Percentiles rank a stretch among this genome's conserved stretches.
phyloP scores from a whole-genome alignment of 2,888 invertebrate genomes.

The Tenthredo distinguenda region DNA sequence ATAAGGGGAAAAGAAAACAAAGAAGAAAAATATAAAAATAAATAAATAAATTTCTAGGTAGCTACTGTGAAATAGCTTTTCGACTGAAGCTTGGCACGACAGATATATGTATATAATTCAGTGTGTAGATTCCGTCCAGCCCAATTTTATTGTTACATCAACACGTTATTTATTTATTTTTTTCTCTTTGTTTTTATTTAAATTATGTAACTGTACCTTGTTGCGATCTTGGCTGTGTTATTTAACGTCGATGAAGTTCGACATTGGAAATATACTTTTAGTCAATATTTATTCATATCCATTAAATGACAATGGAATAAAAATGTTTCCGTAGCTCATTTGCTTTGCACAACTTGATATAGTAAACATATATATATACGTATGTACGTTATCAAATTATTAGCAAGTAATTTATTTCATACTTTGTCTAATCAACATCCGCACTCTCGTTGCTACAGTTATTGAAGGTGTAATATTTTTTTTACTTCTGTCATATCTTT shows the following conservation, averaged over 20 bases:
- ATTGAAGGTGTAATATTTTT: background rate
- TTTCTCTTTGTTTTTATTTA: constrained; percentile 6
- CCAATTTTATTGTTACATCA: constrained; percentile 62
- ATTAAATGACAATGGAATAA: constrained; percentile 57
- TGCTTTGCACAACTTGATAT: constrained; percentile 49
- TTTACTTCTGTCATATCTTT: background rate
- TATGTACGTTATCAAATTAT: background rate
- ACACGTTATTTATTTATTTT: constrained; percentile 32
- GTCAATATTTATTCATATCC: constrained; percentile 56
- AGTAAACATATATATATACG: background rate
- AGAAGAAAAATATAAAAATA: background rate
- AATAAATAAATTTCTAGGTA: constrained; percentile 52
- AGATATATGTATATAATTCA: constrained; percentile 76
- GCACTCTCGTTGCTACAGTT: background rate
- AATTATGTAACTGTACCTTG: constrained; percentile 39
- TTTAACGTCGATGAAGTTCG: constrained; percentile 34
- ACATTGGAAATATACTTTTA: constrained; percentile 47
- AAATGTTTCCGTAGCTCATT: constrained; percentile 57
- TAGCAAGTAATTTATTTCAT: background rate
- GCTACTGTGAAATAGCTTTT: constrained; percentile 66
- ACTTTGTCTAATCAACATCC: background rate
- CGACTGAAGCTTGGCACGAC: constrained; percentile 74
- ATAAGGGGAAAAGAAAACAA: background rate
- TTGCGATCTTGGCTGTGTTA: constrained; percentile 53
- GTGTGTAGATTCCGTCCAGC: constrained; percentile 78